Evolutionary conservation across 2,888 invertebrate genomes (phyloP), one percentile per base, ranked within the genome.

Genomic region (Megamerina dolium): DNA sequence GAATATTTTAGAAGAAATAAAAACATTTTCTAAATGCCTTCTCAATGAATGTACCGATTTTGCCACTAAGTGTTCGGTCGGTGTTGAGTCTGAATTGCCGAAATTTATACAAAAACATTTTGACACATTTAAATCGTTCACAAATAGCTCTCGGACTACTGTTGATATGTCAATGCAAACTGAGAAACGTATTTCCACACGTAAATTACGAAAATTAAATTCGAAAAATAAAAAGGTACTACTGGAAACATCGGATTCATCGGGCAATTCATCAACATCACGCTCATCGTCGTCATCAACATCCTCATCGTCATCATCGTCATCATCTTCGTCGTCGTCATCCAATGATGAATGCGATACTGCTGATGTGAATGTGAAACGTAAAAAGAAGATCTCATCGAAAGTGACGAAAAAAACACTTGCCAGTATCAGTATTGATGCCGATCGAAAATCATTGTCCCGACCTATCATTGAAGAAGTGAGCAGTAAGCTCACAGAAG

Each of bases 11-110:
- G 43, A 50, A 4, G 38, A 58, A 14, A 47, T 63, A 1, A 43
- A 46, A 6, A 40, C 49, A 31, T 61, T 63, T 38, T 59, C 55
- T 1, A 57, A 50, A n/a, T 49, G 56, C 9, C 50, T 66, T 8
- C 53, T 54, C 20, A 49, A 51, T 31, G 62, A 63, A 33, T 64
- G 61, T 37, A 43, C 50, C 17, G 35, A 29, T 3, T 49, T 55
- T 17, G 21, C 48, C 1, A 27, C 40, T n/a, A n/a, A n/a, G n/a
- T n/a, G n/a, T n/a, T n/a, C n/a, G n/a, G n/a, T n/a, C 0, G 51
- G 54, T 31, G 45, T 53, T 4, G 56, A 53, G 27, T 48, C 46
- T 5, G 54, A 56, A 23, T 50, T 63, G 3, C 49, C 54, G 35
- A 17, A 35, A 3, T 61, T 58, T 48, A 45, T 66, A 13, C 29